Evolutionary conservation across 2,888 invertebrate species (phyloP), one percentile per base, ranked within the genome.

Genomic region (Drosophila pseudotakahashii): DNA sequence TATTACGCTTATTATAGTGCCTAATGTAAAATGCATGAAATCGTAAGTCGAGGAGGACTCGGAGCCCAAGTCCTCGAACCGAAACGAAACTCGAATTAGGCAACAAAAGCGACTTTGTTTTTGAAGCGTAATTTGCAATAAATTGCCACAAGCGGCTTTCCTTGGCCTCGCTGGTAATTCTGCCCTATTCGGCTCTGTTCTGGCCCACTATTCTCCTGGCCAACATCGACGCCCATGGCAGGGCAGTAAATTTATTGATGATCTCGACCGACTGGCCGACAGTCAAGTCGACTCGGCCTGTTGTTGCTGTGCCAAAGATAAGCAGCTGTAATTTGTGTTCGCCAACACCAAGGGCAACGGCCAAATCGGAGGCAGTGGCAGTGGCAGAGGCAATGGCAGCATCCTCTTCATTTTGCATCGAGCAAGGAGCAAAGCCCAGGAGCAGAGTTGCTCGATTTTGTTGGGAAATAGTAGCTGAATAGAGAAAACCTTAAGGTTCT

Each of bases 81-180:
- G 44, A 53, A 68, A 55, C 70, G 62, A 59, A 62, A 61, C 71
- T 64, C 67, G 79, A 85, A 85, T 85, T 79, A 86, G 86, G 68
- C 75, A 70, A 80, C 61, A 73, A 68, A 73, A 52, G 66, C 62
- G 76, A 83, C 76, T 78, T 82, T 83, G 85, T 77, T 82, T 85
- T 86, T 73, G 78, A 83, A 81, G 78, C 81, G 73, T 88, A 83
- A 88, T 88, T 88, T 85, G 86, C 88, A 84, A 83, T 85, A 88
- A 86, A 85, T 82, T 85, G 82, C 75, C 76, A 68, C 68, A 51
- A 64, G 78, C 59, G 48, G 60, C 84, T 59, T 69, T 42, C 61
- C 48, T 30, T 55, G 48, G 60, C 54, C 66, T 41, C 32, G 30
- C 30, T 30, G 19, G 47, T 51, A 47, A 41, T 37, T 32, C 48